A percentile compares a stretch with the other conserved stretches of the same genome.
These are phyloP conservation scores for Ornithoptera priamus DNA, from an alignment of 2,888 invertebrate species.

Conservation along the genomic window DNA sequence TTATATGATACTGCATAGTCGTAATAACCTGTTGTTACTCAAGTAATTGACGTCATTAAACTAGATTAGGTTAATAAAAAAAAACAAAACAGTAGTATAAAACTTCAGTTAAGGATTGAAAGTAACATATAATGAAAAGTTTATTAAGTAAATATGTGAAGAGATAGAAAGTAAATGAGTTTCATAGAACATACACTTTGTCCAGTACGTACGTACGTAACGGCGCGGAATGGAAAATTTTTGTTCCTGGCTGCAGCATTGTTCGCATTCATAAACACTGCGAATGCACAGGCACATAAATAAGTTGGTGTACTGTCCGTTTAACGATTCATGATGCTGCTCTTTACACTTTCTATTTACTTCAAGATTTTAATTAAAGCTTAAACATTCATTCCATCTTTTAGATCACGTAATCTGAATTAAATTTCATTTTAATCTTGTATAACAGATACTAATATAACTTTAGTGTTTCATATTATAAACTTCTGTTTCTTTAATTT, in stretches of 20 bases:
- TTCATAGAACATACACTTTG: conserved; percentile 1
- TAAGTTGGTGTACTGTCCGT: conserved; percentile 1
- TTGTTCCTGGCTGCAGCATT: conserved; percentile 7
- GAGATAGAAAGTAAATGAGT: background rate
- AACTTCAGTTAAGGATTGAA: too few species aligned
- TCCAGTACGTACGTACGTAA: conserved; percentile 1
- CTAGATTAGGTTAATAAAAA: too few species aligned
- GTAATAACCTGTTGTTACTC: too few species aligned
- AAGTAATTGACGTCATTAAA: too few species aligned
- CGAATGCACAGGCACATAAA: conserved; percentile 13
- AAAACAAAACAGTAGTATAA: too few species aligned
- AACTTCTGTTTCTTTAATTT: too few species aligned
- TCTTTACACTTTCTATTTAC: background rate
- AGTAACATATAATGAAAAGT: too few species aligned
- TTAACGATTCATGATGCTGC: conserved; percentile 15
- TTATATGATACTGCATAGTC: too few species aligned
- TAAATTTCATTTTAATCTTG: too few species aligned
- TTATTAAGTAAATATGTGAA: background rate
- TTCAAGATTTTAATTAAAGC: background rate
- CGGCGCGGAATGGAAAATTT: background rate
- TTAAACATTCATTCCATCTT: background rate
- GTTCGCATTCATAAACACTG: conserved; percentile 13
- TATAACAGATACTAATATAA: too few species aligned
- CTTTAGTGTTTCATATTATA: too few species aligned
- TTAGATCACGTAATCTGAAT: too few species aligned